Evolutionary conservation across 2,113 vertebrate genomes (phyloP).

Genomic region (Petromus typicus): DNA sequence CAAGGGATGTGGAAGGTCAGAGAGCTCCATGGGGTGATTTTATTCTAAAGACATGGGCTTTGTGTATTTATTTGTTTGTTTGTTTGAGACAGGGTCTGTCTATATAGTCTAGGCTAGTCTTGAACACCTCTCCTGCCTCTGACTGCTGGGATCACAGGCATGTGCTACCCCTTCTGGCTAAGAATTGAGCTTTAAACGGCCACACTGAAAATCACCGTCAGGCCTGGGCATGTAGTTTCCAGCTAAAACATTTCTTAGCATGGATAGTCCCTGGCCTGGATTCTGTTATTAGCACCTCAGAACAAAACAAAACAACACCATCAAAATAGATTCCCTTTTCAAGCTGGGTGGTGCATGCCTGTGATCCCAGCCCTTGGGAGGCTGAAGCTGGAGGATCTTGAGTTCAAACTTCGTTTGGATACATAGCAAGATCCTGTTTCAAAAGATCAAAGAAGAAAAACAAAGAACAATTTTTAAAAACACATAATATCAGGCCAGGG

Average conservation of each 20-base stretch:
- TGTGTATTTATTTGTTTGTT: neutral
- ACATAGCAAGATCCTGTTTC: neutral
- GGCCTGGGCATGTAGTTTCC: too few relatives aligned
- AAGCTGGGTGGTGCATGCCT: neutral
- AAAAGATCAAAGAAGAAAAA: neutral
- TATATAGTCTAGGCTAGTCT: neutral
- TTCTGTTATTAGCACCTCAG: too few relatives aligned
- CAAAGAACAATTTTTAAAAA: neutral
- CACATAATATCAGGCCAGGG: too few relatives aligned
- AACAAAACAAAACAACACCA: too few relatives aligned
- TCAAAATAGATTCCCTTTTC: too few relatives aligned
- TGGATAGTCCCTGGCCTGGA: neutral
- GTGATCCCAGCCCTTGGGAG: neutral
- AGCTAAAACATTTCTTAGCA: too few relatives aligned
- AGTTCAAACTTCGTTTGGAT: neutral
- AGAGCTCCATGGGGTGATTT: neutral
- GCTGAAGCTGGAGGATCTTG: neutral
- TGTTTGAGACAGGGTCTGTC: neutral
- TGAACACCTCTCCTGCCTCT: neutral
- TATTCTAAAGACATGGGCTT: slow-evolving; percentile 15
- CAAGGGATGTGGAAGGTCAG: neutral
- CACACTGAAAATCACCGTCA: neutral
- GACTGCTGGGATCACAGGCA: neutral
- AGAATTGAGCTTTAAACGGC: neutral
- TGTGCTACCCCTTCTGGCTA: neutral